Percentiles rank a stretch among this genome's conserved stretches.
Evolutionary conservation across 2,888 invertebrate species (phyloP).

Genomic region (Oxycera nigricornis): DNA sequence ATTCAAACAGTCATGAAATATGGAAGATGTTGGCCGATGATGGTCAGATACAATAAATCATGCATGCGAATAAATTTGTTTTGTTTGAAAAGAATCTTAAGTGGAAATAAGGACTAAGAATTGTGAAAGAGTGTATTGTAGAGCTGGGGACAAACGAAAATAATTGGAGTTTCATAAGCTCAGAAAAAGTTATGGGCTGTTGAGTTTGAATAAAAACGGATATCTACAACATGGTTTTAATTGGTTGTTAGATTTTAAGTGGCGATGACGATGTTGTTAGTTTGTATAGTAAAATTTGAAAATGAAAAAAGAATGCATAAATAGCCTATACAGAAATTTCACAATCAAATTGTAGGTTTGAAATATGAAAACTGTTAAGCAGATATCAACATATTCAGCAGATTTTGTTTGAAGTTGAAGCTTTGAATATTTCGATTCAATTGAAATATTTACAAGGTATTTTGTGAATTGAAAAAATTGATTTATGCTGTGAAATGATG

Average conservation of each 20-base stretch:
- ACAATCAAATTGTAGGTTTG: too few relatives aligned
- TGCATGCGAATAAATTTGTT: constrained; percentile 15
- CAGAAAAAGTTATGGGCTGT: not conserved
- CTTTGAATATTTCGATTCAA: too few relatives aligned
- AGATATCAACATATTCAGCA: too few relatives aligned
- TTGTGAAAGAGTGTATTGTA: not conserved
- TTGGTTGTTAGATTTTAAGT: not conserved
- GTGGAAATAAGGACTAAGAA: not conserved
- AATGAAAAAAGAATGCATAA: too few relatives aligned
- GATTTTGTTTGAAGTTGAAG: too few relatives aligned
- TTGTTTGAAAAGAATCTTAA: not conserved
- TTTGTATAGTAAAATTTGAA: too few relatives aligned
- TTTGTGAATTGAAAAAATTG: too few relatives aligned
- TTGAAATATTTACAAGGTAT: too few relatives aligned
- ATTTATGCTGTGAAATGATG: too few relatives aligned
- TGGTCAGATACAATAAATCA: constrained; percentile 4
- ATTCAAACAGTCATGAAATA: not conserved
- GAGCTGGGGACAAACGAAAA: not conserved
- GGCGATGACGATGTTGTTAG: too few relatives aligned
- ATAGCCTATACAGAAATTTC: too few relatives aligned
- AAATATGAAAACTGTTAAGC: too few relatives aligned
- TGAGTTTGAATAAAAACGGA: not conserved
- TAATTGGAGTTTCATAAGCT: not conserved
- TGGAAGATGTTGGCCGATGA: not conserved
- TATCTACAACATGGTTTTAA: not conserved